Percentiles rank a stretch among this genome's conserved stretches.
Conservation (phyloP, 2,797 vertebrate species). For the Lemur catta region DNA sequence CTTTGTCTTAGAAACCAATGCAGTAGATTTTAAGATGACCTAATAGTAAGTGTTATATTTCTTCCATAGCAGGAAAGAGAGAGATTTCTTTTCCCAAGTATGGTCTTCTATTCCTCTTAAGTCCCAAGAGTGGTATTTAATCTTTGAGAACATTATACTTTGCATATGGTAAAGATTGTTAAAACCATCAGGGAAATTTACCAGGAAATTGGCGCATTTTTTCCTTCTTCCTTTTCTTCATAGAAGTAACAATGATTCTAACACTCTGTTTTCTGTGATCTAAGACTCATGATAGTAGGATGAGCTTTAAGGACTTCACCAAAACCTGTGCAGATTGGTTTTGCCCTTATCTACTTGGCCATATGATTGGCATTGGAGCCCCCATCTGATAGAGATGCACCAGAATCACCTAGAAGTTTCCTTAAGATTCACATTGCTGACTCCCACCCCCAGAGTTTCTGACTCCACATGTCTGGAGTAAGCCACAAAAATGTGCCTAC, state of each 20-base stretch:
- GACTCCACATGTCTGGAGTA: neutral
- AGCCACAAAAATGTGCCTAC: neutral
- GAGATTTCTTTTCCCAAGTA: conserved; percentile 53
- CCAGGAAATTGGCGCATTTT: conserved; percentile 69
- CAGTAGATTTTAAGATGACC: conserved; percentile 52
- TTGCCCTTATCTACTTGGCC: neutral
- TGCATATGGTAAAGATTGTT: conserved; percentile 70
- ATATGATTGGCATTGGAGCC: neutral
- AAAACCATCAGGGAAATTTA: conserved; percentile 73
- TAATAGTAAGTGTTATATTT: conserved; percentile 66
- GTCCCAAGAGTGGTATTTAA: conserved; percentile 54
- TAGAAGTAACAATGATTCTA: conserved; percentile 56
- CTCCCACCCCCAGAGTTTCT: neutral
- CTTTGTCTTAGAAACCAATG: conserved; percentile 61
- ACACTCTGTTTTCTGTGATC: conserved; percentile 60
- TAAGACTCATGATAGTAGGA: neutral
- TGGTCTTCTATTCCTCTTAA: conserved; percentile 63
- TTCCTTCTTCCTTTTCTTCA: conserved; percentile 44
- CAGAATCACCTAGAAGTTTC: neutral
- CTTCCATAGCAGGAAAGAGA: conserved; percentile 44
- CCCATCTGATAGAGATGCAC: neutral
- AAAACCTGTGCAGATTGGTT: neutral
- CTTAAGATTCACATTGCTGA: neutral
- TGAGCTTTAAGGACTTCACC: conserved; percentile 32
- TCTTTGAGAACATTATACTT: conserved; percentile 63